Conservation (phyloP, 2,113 vertebrate species). For the Notothenia coriiceps region DNA sequence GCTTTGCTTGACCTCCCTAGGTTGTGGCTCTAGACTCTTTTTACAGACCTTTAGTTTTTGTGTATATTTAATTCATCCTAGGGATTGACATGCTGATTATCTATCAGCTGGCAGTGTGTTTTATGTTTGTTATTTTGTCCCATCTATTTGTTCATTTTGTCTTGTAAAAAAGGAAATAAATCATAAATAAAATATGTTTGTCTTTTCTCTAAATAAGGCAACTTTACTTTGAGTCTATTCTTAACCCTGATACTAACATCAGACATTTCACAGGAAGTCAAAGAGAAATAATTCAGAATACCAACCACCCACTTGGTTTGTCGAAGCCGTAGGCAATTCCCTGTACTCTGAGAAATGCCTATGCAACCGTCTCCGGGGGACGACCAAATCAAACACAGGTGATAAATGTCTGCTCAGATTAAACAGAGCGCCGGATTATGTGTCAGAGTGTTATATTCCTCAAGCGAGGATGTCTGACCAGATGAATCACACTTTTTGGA, state of each 20-base stretch:
- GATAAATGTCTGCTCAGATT: slow-evolving; percentile 72
- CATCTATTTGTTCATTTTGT: too few relatives aligned
- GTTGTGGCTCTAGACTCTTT: too few relatives aligned
- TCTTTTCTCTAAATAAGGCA: slow-evolving; percentile 2
- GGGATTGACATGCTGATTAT: too few relatives aligned
- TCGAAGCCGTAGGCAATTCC: slow-evolving; percentile 47
- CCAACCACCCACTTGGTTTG: slow-evolving; percentile 43
- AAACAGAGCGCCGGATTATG: slow-evolving; percentile 69
- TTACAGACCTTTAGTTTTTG: too few relatives aligned
- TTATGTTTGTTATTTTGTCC: too few relatives aligned
- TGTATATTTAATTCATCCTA: too few relatives aligned
- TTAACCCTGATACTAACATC: slow-evolving; percentile 15
- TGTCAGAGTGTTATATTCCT: slow-evolving; percentile 71
- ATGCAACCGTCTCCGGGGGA: slow-evolving; percentile 55
- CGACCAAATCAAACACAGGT: slow-evolving; percentile 73
- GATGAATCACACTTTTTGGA: slow-evolving; percentile 75
- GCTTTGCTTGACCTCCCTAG: too few relatives aligned
- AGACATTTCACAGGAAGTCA: slow-evolving; percentile 37
- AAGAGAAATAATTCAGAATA: slow-evolving; percentile 41
- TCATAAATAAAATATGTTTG: background rate
- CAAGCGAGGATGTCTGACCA: slow-evolving; percentile 74
- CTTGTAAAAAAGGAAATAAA: too few relatives aligned
- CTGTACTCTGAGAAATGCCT: slow-evolving; percentile 45
- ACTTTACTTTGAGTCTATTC: background rate
- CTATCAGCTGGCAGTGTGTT: too few relatives aligned